These are phyloP conservation scores for Sebastes aleutianus DNA, from an alignment of 2,797 vertebrate species.

Conservation along the genomic window DNA sequence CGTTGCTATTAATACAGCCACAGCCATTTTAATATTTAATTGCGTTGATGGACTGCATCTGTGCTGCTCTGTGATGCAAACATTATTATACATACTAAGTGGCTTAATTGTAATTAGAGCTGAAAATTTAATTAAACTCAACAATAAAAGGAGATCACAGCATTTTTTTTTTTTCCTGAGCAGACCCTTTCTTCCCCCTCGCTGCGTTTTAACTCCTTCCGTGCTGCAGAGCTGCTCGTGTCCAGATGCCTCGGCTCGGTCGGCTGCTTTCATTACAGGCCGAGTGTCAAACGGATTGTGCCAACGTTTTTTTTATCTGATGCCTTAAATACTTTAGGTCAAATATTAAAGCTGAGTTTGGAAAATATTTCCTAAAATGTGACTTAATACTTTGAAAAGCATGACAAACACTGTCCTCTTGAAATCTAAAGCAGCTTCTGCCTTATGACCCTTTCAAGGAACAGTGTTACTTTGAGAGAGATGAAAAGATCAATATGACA, in stretches of 20 bases:
- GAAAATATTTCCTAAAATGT: not conserved
- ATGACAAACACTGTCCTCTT: accelerated
- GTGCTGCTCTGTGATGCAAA: slow-evolving; percentile 83
- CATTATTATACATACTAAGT: slow-evolving; percentile 83
- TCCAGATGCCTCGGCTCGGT: slow-evolving; percentile 27
- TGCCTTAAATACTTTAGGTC: not conserved
- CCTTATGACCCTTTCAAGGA: not conserved
- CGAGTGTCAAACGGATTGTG: not conserved
- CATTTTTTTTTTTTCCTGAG: slow-evolving; percentile 32
- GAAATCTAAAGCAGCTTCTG: not conserved
- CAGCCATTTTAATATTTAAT: slow-evolving; percentile 83
- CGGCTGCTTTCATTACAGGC: not conserved
- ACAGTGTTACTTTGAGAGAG: no score
- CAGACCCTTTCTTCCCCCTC: slow-evolving; percentile 43
- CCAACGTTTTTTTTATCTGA: not conserved
- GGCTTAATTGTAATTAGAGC: slow-evolving; percentile 83
- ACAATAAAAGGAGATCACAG: slow-evolving; percentile 73
- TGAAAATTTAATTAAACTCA: slow-evolving; percentile 82
- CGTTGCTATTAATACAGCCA: slow-evolving; percentile 78
- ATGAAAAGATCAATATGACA: no score
- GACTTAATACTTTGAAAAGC: not conserved
- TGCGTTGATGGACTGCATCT: slow-evolving; percentile 83
- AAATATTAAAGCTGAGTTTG: not conserved
- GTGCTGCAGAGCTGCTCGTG: slow-evolving; percentile 21
- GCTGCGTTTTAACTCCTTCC: slow-evolving; percentile 62